A percentile compares a stretch with the other conserved stretches of the same genome.
Conservation (phyloP, 2,888 invertebrate genomes). For the Lasioglossum malachurum region DNA sequence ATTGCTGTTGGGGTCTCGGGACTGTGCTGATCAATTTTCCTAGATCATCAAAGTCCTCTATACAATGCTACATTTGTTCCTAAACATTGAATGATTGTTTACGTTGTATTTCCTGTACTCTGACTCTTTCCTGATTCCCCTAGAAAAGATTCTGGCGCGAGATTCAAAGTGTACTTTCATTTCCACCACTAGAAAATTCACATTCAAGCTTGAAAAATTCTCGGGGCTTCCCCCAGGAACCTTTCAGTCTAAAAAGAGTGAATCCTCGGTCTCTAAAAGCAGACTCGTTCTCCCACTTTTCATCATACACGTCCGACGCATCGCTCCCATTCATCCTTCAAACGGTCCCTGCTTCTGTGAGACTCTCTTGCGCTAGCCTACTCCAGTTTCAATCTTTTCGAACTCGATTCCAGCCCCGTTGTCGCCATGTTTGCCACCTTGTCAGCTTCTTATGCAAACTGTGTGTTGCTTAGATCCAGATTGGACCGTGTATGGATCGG, state of each 20-base stretch:
- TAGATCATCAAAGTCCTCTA: neutral
- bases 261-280: conserved; percentile 22
- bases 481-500: neutral
- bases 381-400: conserved; percentile 13
- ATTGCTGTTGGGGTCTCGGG: conserved; percentile 68
- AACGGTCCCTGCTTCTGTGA: neutral
- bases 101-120: neutral
- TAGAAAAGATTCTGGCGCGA: neutral
- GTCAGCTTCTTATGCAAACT: neutral
- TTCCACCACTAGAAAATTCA: conserved; percentile 8
- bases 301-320: conserved; percentile 5
- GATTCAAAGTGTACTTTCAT: conserved; percentile 3
- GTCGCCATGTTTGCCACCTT: neutral
- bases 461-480: neutral
- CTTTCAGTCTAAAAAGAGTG: conserved; percentile 14
- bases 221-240: neutral
- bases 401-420: neutral
- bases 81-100: neutral
- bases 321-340: conserved; percentile 13
- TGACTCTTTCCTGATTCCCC: neutral
- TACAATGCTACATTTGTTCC: neutral
- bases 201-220: conserved; percentile 8
- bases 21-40: conserved; percentile 34
- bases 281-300: conserved; percentile 7
- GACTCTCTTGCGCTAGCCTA: neutral